phyloP scores from a whole-genome alignment of 1,140 invertebrate genomes.

The Rhagoletis zephyria region DNA sequence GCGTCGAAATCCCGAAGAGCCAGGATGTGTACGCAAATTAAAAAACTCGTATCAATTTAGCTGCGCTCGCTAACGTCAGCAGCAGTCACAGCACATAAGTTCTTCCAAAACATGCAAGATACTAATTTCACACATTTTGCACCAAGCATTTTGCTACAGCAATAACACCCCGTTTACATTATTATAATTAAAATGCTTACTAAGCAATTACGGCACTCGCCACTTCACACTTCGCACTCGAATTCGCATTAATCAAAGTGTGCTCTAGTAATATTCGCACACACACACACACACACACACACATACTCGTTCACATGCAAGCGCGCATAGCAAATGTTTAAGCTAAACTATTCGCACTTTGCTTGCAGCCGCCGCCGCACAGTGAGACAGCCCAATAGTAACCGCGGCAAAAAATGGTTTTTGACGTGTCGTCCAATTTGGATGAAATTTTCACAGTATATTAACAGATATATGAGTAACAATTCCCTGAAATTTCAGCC shows the following conservation, averaged over 20 bases:
- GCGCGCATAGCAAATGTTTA: neutral
- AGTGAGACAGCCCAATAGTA: too few species aligned
- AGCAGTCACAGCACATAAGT: neutral
- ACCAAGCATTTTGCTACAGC: neutral
- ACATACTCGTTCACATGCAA: neutral
- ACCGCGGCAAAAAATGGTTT: too few species aligned
- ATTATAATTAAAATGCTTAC: conserved; percentile 18
- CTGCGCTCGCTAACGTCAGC: neutral
- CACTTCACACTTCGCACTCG: neutral
- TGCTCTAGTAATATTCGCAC: neutral
- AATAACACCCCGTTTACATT: neutral
- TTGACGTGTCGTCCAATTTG: too few species aligned
- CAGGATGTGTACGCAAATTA: too few species aligned
- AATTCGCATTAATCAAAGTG: conserved; percentile 21
- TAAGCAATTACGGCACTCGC: neutral
- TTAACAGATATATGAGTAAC: too few species aligned
- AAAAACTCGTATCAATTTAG: too few species aligned
- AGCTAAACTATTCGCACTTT: neutral
- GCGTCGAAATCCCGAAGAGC: too few species aligned
- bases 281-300: neutral
- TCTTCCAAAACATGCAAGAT: neutral
- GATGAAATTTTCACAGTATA: too few species aligned
- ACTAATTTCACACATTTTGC: neutral
- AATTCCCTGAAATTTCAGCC: too few species aligned
- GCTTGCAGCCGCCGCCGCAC: neutral